phyloP scores from a whole-genome alignment of 2,888 invertebrate genomes.

The Melitaea athalia region DNA sequence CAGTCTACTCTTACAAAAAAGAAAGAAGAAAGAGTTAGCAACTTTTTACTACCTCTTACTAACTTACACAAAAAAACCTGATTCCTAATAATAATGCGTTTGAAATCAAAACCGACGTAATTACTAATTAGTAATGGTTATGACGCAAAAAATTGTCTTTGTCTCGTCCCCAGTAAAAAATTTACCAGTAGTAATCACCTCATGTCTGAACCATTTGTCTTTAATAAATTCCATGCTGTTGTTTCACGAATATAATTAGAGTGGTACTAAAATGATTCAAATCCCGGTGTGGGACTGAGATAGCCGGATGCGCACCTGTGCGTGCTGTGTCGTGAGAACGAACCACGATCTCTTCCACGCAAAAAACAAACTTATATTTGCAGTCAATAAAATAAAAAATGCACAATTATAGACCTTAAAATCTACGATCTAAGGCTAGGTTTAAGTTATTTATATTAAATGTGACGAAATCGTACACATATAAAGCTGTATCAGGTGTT shows the following conservation, averaged over 20 bases:
- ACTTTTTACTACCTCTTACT: too few species aligned
- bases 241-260: conserved; percentile 62
- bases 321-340: conserved; percentile 67
- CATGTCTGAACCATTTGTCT: conserved; percentile 16
- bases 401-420: conserved; percentile 41
- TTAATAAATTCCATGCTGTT: conserved; percentile 42
- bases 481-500: conserved; percentile 55
- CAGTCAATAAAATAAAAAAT: conserved; percentile 6
- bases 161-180: background rate
- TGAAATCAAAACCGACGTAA: too few species aligned
- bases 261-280: conserved; percentile 62
- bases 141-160: too few species aligned
- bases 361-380: conserved; percentile 28
- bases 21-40: too few species aligned
- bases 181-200: background rate
- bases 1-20: too few species aligned
- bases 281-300: conserved; percentile 60
- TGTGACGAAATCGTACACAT: conserved; percentile 33
- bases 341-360: conserved; percentile 60
- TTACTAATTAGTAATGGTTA: too few species aligned
- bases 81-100: too few species aligned
- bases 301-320: conserved; percentile 81
- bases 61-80: too few species aligned
- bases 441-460: background rate
- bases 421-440: background rate